Evolutionary conservation across 2,888 invertebrate genomes (phyloP), one percentile per base, ranked within the genome.

Genomic region (Ligdia adustata): DNA sequence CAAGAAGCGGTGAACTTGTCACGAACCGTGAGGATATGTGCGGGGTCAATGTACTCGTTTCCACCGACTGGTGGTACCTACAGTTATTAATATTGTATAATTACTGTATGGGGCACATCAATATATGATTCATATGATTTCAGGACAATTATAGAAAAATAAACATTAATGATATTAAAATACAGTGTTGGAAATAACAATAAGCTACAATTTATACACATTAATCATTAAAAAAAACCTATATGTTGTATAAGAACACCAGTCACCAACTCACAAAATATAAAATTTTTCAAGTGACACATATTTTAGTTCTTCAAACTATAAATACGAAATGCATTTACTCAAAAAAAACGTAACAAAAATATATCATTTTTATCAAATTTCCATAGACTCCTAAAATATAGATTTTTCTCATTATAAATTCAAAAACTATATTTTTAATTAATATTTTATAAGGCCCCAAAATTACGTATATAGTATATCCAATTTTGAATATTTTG

Each of bases 331-430:
- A 77, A 76, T 75, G 75, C 66, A 75, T 75, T 75, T 75, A 68
- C 60, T 77, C 62, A 74, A 66, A 81, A n/a, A 83, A 86, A 79
- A 75, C 79, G 81, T 89, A 88, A 87, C 87, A 89, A 89, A 86
- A 88, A 89, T 89, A 89, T 80, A 83, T 81, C 72, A 64, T 72
- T 79, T 80, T 66, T 73, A 72, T 72, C 78, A 78, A 75, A 73
- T 73, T 79, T 75, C 70, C 33, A 70, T 77, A 83, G 67, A 78
- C 60, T 67, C 79, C 75, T 79, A 79, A 82, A 80, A 80, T 76
- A 75, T 67, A 70, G 78, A 64, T 72, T 69, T 71, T 69, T 56
- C 33, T 37, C 38, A 58, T 64, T 69, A 67, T 72, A 67, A 71
- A 69, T 72, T 73, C 67, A 72, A 76, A 72, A 74, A 75, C 67